Base-by-base conservation (phyloP, 2,888 invertebrate genomes). In the Cryptocephalus primarius region DNA sequence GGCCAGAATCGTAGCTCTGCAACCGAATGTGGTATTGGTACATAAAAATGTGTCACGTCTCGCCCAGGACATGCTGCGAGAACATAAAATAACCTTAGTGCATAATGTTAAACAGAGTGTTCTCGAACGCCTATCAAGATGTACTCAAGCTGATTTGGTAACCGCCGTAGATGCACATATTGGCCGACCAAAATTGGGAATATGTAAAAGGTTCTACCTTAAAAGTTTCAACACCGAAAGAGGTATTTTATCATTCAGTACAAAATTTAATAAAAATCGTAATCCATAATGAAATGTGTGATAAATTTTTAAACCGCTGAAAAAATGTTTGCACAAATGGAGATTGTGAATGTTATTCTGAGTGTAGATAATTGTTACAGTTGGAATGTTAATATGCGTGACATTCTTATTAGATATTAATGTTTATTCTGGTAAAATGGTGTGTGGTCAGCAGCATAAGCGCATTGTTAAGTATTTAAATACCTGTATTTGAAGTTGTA, bases 141-240 rank as follows among this genome's bases (percentile, higher is more conserved):
- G 87, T 51, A 81, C 89, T 0, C 79, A 85, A 55, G 94, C 93
- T 1, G 89, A 89, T 60, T 78, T 92, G 39, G 82, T 94, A 6
- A 78, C 85, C 9, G 88, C 90, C 3, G 82, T 95, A 9, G 95
- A 96, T 65, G 88, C 92, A 0, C 81, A 91, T 51, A 83, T 89
- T 51, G 83, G 84, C 0, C 75, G 80, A 59, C 89, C 92, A 1
- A 78, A 82, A 49, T 75, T 95, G 10, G 97, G 95, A 8, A 80
- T 81, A 14, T 93, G 93, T 64, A 80, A 83, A 58, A 77, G 79
- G 53, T 95, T 95, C 70, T 85, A 86, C 58, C 77, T 90, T 11
- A 75, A 80, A 53, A 75, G 67, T 48, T 78, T 75, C 56, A 63
- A 67, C 31, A 69, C 72, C 43, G 72, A 75, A 4, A 70, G 67